These are phyloP conservation scores for Notarius quadriscutis DNA, from an alignment of 2,113 vertebrate genomes.

Conservation along the genomic window DNA sequence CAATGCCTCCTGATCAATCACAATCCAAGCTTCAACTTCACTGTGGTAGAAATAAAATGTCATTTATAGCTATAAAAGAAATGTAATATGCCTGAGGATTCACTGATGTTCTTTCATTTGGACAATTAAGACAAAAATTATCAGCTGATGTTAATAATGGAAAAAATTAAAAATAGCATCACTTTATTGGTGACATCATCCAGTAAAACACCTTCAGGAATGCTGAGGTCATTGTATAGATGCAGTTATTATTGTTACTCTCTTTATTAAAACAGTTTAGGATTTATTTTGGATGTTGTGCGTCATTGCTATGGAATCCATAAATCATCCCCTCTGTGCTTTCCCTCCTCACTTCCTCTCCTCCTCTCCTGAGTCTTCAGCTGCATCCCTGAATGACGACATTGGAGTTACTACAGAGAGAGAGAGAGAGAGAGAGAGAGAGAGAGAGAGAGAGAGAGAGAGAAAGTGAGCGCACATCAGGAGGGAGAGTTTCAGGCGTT, in stretches of 20 bases:
- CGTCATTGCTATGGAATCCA: slow-evolving; percentile 63
- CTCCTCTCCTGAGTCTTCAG: slow-evolving; percentile 25
- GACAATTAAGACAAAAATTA: background rate
- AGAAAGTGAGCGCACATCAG: background rate
- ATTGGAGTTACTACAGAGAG: slow-evolving; percentile 12
- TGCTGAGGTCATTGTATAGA: background rate
- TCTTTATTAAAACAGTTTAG: slow-evolving; percentile 36
- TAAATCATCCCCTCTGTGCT: slow-evolving; percentile 57
- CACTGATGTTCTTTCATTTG: background rate
- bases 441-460: background rate
- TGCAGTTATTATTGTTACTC: background rate
- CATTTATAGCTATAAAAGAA: background rate
- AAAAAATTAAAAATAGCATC: background rate
- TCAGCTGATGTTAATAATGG: background rate
- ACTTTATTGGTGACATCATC: background rate
- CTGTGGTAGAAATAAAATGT: background rate
- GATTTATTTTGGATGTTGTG: slow-evolving; percentile 63
- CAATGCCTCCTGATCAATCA: background rate
- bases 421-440: slow-evolving; percentile 4
- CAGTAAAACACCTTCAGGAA: background rate
- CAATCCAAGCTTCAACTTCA: background rate
- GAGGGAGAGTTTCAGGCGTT: background rate
- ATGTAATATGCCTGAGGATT: background rate
- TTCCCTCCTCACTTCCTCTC: slow-evolving; percentile 1
- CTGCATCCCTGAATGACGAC: slow-evolving; percentile 28